A percentile compares a stretch with the other conserved stretches of the same genome.
Evolutionary conservation across 2,888 invertebrate species (phyloP).

Genomic region (Sialis lutaria): DNA sequence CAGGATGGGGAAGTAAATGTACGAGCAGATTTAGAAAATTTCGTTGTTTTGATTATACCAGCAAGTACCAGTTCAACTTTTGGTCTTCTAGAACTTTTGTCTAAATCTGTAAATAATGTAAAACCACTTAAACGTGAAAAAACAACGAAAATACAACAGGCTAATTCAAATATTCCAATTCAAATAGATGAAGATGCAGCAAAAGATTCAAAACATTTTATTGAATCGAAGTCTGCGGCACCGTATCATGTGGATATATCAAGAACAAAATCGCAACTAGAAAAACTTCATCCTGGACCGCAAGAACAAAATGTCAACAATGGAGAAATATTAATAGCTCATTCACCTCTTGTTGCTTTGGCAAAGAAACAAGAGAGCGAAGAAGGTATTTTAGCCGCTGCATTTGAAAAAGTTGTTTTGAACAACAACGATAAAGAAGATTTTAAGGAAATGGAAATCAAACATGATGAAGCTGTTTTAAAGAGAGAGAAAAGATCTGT

Average conservation of each 20-base stretch:
- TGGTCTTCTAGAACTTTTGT: conserved; percentile 18
- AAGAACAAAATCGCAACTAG: conserved; percentile 15
- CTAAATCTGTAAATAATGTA: conserved; percentile 16
- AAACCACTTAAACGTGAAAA: conserved; percentile 7
- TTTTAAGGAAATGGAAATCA: conserved; percentile 5
- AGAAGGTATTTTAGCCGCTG: conserved; percentile 5
- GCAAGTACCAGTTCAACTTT: conserved; percentile 10
- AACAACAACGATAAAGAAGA: conserved; percentile 6
- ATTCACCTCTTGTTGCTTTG: conserved; percentile 14
- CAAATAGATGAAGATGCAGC: conserved; percentile 9
- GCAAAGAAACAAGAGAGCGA: conserved; percentile 11
- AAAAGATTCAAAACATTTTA: conserved; percentile 31
- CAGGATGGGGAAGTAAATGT: conserved; percentile 64
- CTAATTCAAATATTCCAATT: conserved; percentile 10
- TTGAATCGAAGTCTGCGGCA: conserved; percentile 41
- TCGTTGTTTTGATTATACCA: conserved; percentile 48
- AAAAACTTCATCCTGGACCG: conserved; percentile 16
- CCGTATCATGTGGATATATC: conserved; percentile 51
- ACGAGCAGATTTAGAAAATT: conserved; percentile 55
- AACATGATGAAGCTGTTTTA: no score
- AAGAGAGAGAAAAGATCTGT: no score
- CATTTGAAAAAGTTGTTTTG: not conserved
- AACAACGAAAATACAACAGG: conserved; percentile 17
- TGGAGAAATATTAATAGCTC: conserved; percentile 17
- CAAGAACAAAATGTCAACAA: conserved; percentile 12